Evolutionary conservation across 2,113 vertebrate species (phyloP), one percentile per base, ranked within the genome.

Genomic region (Xenus cinereus): DNA sequence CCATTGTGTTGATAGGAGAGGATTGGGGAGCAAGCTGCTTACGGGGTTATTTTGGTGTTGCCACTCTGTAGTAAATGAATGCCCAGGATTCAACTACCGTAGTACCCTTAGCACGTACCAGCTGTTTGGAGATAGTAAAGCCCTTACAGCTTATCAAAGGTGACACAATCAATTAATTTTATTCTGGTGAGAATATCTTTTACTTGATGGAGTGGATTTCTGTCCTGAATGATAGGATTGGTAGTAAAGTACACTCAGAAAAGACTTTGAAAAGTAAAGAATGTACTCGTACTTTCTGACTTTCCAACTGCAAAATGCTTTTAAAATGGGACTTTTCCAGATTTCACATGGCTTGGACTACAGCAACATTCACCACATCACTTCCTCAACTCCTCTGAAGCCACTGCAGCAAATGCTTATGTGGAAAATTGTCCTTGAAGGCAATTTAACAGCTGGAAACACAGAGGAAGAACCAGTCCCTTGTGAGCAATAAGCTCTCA

Each of bases 391-490:
- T 93, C 27, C 53, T 89, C 59, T 79, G 48, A 93, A 91, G 75
- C 59, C 59, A 62, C 75, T 90, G 59, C 45, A 90, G 79, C 23
- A 81, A 93, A 87, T 41, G 33, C 20, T 90, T 87, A 72, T 84
- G 35, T 48, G 2, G 3, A 89, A 78, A 86, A 94, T 4, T 78
- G 73, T 89, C 80, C 73, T 72, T 78, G 53, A 93, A 89, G 37
- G 37, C 69, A 93, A 89, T 86, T 89, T 92, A 93, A 60, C 88
- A 89, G 92, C 86, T 88, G 86, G 86, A 92, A 92, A 75, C 56
- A 71, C 3, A 90, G 64, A 86, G 64, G 39, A 94, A 86, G 73
- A 81, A n/a, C 64, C 69, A 75, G 69, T 94, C 77, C 64, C 83
- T 68, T 79, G 73, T 75, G 86, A 84, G 28, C 28, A 95, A 59